These are phyloP conservation scores for Formica exsecta DNA, from an alignment of 1,140 invertebrate species.

Conservation along the genomic window DNA sequence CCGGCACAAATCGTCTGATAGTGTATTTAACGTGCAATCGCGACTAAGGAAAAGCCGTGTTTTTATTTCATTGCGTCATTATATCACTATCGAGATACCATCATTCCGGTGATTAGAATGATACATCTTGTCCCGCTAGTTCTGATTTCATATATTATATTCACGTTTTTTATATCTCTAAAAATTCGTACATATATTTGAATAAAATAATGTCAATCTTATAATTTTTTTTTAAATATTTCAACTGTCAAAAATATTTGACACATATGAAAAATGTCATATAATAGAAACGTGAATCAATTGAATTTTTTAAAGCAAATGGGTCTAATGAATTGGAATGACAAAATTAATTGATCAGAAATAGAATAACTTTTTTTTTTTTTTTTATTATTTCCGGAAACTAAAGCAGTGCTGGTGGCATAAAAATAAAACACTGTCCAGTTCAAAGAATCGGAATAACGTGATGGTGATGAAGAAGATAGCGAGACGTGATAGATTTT, in stretches of 20 bases:
- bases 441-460: slow-evolving; percentile 19
- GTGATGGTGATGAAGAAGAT: slow-evolving; percentile 1
- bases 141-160: background rate
- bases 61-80: slow-evolving; percentile 35
- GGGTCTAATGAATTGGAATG: no score
- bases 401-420: background rate
- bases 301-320: background rate
- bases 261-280: background rate
- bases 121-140: background rate
- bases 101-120: slow-evolving; percentile 17
- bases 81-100: background rate
- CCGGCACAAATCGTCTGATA: background rate
- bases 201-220: background rate
- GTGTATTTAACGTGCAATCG: background rate
- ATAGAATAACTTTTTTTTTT: background rate
- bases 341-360: background rate
- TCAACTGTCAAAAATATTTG: background rate
- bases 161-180: background rate
- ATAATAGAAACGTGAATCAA: background rate
- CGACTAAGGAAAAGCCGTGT: slow-evolving; percentile 38
- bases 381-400: slow-evolving; percentile 1
- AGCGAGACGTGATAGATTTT: slow-evolving; percentile 15
- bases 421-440: background rate
- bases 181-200: slow-evolving; percentile 25
- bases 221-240: slow-evolving; percentile 26